Evolutionary conservation across 1,140 invertebrate genomes (phyloP), one percentile per base, ranked within the genome.

Genomic region (Pollicipes pollicipes): DNA sequence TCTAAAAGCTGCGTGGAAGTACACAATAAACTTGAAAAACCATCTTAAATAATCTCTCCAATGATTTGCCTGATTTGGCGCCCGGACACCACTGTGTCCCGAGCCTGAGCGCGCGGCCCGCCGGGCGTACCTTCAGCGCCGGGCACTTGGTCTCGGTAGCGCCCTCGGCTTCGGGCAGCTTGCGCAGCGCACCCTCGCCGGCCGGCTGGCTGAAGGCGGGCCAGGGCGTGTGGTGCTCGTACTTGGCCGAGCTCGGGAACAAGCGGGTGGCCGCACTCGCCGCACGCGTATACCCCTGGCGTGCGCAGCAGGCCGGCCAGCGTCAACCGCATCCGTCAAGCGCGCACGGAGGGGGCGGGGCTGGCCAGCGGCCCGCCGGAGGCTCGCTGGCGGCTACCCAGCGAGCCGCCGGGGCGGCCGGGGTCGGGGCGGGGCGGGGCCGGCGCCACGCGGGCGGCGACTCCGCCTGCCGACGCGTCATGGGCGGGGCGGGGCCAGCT

Each of bases 191-290:
- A 74, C 84, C 78, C 31, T 73, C 69, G 68, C 78, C 77, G 32
- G 84, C 77, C 10, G 83, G 78, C 58, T 80, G 74, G 21, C 77
- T 79, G 72, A 84, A 84, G 3, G 83, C 81, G 69, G 83, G 83
- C 83, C 83, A 84, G 17, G 83, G 82, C 30, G 82, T 82, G 68
- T 81, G 75, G 74, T 84, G 83, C 35, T 82, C 78, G 78, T 80
- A 84, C 73, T 84, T 84, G 35, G 78, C 77, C n/a, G 73, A 70
- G 74, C 83, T 84, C 63, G 81, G 81, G 76, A 84, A 84, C 31
- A 84, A 16, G 74, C 69, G 82, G 79, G 74, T 82, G 76, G 1
- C 76, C 78, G 80, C 83, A 84, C 70, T 81, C 75, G 16, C 80
- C 75, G 77, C 83, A 84, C 6, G 77, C 79, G 70, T 75, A 75